These are phyloP conservation scores for Drosophila mauritiana DNA, from an alignment of 1,140 invertebrate species.

Conservation along the genomic window DNA sequence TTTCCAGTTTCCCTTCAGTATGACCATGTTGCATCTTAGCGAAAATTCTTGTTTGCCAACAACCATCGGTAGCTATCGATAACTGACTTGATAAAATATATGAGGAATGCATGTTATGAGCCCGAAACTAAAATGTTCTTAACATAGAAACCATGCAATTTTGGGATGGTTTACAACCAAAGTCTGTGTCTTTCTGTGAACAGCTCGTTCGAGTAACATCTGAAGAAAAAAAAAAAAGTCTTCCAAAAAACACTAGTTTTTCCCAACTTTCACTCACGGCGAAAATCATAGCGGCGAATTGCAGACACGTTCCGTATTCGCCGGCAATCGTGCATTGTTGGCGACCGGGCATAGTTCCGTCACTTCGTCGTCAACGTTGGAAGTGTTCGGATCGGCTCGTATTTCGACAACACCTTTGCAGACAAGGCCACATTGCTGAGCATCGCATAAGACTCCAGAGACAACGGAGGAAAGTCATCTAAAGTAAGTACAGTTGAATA, in stretches of 20 bases:
- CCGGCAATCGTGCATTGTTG: neutral
- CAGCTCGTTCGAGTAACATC: too few relatives aligned
- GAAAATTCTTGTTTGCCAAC: neutral
- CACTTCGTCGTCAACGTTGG: constrained; percentile 36
- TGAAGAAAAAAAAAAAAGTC: neutral
- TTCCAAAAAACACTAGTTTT: neutral
- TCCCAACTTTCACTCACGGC: neutral
- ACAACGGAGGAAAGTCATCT: neutral
- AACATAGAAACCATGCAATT: too few relatives aligned
- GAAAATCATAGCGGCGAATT: constrained; percentile 36
- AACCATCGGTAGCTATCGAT: neutral
- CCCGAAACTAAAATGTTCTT: too few relatives aligned
- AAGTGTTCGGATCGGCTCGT: constrained; percentile 25
- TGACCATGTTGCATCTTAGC: neutral
- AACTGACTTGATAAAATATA: too few relatives aligned
- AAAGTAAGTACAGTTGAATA: constrained; percentile 7
- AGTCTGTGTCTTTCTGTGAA: too few relatives aligned
- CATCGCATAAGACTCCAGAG: neutral
- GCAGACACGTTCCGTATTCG: neutral
- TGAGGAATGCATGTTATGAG: too few relatives aligned
- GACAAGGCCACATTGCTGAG: neutral
- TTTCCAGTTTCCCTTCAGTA: neutral
- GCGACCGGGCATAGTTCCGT: neutral
- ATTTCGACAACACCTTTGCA: too few relatives aligned
- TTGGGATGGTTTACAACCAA: too few relatives aligned